Conservation (phyloP, 2,797 vertebrate genomes). For the Vipera ursinii region DNA sequence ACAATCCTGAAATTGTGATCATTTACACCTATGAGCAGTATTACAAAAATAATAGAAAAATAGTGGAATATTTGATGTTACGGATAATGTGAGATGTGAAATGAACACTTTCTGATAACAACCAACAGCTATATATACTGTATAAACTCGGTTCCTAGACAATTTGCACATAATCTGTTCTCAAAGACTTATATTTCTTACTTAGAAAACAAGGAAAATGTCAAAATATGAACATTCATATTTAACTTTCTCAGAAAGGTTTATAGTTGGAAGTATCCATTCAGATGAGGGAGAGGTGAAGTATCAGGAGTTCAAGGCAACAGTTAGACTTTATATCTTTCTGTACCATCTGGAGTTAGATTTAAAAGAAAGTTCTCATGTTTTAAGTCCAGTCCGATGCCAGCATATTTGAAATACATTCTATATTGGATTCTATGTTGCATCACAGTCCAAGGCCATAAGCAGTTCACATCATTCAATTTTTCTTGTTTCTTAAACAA, state of each 20-base stretch:
- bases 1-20: neutral
- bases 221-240: neutral
- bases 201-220: neutral
- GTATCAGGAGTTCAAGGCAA: neutral
- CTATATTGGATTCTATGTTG: neutral
- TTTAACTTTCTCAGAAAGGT: neutral
- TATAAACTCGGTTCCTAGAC: neutral
- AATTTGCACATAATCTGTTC: neutral
- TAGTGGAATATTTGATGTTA: neutral
- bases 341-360: neutral
- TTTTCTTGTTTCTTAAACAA: constrained; percentile 18
- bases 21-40: neutral
- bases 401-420: neutral
- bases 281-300: neutral
- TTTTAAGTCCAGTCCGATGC: neutral
- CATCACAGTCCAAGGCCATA: neutral
- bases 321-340: neutral
- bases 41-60: neutral
- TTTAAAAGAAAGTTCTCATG: constrained; percentile 16
- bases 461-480: neutral
- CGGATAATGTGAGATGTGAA: neutral
- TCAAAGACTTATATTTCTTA: neutral
- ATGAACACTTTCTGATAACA: neutral
- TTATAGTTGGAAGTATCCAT: neutral
- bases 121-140: neutral